Evolutionary conservation across 2,797 vertebrate genomes (phyloP), one percentile per base, ranked within the genome.

Genomic region (Typhlichthys eigenmanni): DNA sequence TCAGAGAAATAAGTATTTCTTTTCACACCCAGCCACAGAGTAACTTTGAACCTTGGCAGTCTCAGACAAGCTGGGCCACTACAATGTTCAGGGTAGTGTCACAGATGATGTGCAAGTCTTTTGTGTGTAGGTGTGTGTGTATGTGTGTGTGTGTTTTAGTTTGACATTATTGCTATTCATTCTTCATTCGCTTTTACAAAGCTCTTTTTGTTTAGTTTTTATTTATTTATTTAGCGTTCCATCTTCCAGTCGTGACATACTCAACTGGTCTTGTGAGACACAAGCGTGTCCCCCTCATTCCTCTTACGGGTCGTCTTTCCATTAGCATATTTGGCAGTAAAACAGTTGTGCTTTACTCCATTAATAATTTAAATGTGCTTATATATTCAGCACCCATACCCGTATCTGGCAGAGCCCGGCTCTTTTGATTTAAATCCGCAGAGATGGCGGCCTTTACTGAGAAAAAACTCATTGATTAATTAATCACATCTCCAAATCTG

Each of bases 281-380:
- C 64, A 64, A 16, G 5, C 19, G 68, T 69, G 65, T 54, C 69
- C 72, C 59, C 24, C 3, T 54, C 19, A 17, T 50, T 54, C 50
- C 59, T 64, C 57, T 50, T 66, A 74, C 45, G 59, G 75, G 62
- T 34, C 49, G 51, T 49, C 64, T 60, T 76, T 72, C 70, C 62
- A 80, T 80, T 82, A 73, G 64, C 74, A 85, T 80, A 75, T 86
- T 76, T 74, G 71, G 68, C 73, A 74, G 76, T 81, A 83, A 85
- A 85, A 71, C 57, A 74, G 68, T 79, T 71, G 58, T 66, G 51
- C 71, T 75, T 84, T 56, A 51, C 64, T 51, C 14, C 59, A 84
- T 84, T 68, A 77, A 83, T 89, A 79, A 88, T 84, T 79, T 47
- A 83, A 74, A 69, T 38, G 12, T 38, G 57, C 51, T 64, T 67